These are phyloP conservation scores for Muricea muricata DNA, from an alignment of 92 coral and sea anemone species.

Conservation along the genomic window DNA sequence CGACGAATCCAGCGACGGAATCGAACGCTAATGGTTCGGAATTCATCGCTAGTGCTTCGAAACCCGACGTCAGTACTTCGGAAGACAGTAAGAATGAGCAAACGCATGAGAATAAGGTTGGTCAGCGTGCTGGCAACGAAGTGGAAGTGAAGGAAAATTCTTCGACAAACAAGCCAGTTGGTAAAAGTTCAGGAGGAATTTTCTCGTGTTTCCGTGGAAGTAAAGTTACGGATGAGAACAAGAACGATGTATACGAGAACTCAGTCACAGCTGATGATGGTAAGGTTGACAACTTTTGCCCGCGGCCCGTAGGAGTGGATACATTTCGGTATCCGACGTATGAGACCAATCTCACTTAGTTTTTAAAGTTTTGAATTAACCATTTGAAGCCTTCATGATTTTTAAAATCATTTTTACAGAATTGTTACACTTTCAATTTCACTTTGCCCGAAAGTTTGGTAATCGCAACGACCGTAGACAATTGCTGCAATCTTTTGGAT, in stretches of 20 bases:
- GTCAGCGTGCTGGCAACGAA: neutral
- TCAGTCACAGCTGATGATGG: constrained; percentile 4
- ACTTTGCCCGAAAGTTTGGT: no score
- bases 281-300: neutral
- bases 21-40: neutral
- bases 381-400: no score
- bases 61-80: neutral
- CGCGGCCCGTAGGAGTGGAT: no score
- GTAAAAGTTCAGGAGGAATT: neutral
- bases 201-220: constrained; percentile 18
- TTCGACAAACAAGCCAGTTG: constrained; percentile 44
- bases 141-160: constrained; percentile 39
- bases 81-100: neutral
- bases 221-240: neutral
- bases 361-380: no score
- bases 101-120: neutral
- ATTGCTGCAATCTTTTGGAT: no score
- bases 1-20: neutral
- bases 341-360: no score
- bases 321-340: no score
- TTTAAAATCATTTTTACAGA: no score
- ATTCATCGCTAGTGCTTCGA: no score
- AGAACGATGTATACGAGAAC: neutral
- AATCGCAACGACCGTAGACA: no score
- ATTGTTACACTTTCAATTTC: no score